Evolutionary conservation across 2,888 invertebrate genomes (phyloP).

Genomic region (Pseudococcus longispinus): DNA sequence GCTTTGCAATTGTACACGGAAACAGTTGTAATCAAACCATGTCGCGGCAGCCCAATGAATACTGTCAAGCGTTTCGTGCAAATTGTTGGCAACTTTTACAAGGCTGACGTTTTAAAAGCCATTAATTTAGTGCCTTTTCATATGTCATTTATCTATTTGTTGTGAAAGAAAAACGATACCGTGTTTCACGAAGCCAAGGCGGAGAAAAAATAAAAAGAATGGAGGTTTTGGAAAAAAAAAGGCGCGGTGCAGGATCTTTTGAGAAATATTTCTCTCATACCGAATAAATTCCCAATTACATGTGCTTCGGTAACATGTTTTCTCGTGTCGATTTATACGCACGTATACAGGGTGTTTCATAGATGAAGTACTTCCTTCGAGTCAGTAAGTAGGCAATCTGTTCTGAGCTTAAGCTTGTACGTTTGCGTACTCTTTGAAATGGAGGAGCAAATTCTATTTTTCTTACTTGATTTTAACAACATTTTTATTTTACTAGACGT

Average conservation of each 20-base stretch:
- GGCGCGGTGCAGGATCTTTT: not conserved
- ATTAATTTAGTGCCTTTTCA: constrained; percentile 18
- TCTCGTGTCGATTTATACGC: not conserved
- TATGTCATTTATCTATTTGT: not conserved
- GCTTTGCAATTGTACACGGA: not conserved
- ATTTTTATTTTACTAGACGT: too few relatives aligned
- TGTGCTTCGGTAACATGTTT: not conserved
- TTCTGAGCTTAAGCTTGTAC: too few relatives aligned
- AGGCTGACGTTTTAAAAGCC: constrained; percentile 25
- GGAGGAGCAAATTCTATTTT: too few relatives aligned
- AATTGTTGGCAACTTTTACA: constrained; percentile 17
- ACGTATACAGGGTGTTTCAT: too few relatives aligned
- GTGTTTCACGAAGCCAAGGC: not conserved
- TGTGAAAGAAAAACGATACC: not conserved
- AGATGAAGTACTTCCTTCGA: too few relatives aligned
- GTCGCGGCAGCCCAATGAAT: not conserved
- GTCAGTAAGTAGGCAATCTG: too few relatives aligned
- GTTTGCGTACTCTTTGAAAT: too few relatives aligned
- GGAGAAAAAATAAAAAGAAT: not conserved
- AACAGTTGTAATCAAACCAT: constrained; percentile 4
- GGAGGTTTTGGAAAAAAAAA: not conserved
- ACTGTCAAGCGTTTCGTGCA: not conserved
- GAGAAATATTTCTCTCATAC: not conserved
- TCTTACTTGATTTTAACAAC: too few relatives aligned
- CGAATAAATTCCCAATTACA: not conserved